Evolutionary conservation across 2,888 invertebrate genomes (phyloP).

Genomic region (Drosophila formosana): DNA sequence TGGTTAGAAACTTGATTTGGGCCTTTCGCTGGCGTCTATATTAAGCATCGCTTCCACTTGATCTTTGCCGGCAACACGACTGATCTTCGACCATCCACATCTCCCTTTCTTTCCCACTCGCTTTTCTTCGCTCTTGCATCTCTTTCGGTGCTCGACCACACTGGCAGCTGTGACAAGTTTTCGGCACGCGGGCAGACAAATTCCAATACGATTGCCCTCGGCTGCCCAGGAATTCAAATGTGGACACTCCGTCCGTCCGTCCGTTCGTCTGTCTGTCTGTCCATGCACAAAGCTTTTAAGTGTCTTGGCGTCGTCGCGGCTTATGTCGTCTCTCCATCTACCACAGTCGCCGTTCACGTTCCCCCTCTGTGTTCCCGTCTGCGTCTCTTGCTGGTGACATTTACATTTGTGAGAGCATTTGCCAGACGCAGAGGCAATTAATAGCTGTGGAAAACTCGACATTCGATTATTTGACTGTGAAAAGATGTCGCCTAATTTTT

Average conservation of each 20-base stretch:
- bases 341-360: conserved; percentile 14
- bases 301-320: conserved; percentile 82
- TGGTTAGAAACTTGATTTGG: conserved; percentile 24
- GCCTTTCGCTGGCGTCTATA: conserved; percentile 71
- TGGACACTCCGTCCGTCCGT: conserved; percentile 24
- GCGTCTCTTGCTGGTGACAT: conserved; percentile 41
- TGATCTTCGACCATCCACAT: conserved; percentile 8
- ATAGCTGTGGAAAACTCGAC: conserved; percentile 74
- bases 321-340: conserved; percentile 61
- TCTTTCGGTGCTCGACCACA: conserved; percentile 66
- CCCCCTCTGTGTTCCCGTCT: conserved; percentile 1
- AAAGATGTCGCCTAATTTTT: conserved; percentile 77
- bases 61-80: conserved; percentile 60
- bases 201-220: conserved; percentile 58
- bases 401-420: conserved; percentile 74
- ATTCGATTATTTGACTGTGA: conserved; percentile 65
- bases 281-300: conserved; percentile 80
- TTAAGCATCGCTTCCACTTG: conserved; percentile 58
- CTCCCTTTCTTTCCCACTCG: conserved; percentile 1
- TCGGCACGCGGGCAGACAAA: conserved; percentile 84
- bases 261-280: conserved; percentile 12
- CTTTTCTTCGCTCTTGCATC: conserved; percentile 5
- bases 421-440: conserved; percentile 56
- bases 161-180: conserved; percentile 77
- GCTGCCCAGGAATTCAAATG: conserved; percentile 62